Conservation (phyloP, 2,797 vertebrate genomes). For the Ctenosaura bakeri region DNA sequence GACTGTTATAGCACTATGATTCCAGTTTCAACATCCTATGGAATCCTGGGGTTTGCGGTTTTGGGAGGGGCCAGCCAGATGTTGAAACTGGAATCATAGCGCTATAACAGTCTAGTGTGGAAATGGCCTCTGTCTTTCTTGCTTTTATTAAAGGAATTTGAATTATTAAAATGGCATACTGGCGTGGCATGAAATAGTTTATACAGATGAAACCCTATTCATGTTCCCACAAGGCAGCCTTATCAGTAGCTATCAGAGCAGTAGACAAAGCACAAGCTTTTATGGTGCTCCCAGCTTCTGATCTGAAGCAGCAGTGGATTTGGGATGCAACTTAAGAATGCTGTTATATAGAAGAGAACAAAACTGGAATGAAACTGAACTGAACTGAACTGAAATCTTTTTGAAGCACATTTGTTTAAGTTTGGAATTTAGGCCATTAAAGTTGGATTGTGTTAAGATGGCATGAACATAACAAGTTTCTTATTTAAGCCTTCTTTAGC, state of each 20-base stretch:
- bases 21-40: too few relatives aligned
- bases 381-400: neutral
- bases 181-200: neutral
- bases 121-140: too few relatives aligned
- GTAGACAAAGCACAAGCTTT: neutral
- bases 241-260: neutral
- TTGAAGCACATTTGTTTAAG: neutral
- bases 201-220: neutral
- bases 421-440: neutral
- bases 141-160: too few relatives aligned
- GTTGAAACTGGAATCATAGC: too few relatives aligned
- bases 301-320: neutral
- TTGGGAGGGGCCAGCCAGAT: too few relatives aligned
- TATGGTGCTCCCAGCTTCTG: neutral
- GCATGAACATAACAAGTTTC: neutral
- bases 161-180: too few relatives aligned
- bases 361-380: neutral
- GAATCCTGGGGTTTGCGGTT: too few relatives aligned
- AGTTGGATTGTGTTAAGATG: neutral
- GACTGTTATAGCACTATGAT: too few relatives aligned
- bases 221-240: neutral
- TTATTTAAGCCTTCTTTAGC: constrained; percentile 15
- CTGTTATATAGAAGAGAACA: neutral
- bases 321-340: neutral
- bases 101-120: too few relatives aligned